Evolutionary conservation across 2,113 vertebrate genomes (phyloP).

Genomic region (Vulpes vulpes): DNA sequence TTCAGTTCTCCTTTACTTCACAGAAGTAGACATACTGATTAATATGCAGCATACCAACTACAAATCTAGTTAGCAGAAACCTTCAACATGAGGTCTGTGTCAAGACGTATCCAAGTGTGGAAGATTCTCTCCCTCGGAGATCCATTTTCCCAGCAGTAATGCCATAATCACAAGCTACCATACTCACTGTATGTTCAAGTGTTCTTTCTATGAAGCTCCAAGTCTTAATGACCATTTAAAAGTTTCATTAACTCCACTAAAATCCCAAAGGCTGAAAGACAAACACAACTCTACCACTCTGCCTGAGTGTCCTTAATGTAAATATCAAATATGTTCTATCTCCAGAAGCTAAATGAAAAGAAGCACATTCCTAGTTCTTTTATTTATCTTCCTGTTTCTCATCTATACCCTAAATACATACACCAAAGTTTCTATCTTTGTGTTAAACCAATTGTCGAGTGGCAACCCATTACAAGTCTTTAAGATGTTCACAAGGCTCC

Average conservation of each 20-base stretch:
- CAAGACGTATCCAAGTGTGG: not conserved
- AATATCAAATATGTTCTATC: not conserved
- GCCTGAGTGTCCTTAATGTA: not conserved
- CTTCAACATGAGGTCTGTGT: not conserved
- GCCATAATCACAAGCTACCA: not conserved
- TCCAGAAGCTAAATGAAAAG: not conserved
- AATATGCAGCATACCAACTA: not conserved
- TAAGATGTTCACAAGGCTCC: not conserved
- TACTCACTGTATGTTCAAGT: not conserved
- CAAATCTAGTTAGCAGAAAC: not conserved
- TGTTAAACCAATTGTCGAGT: not conserved
- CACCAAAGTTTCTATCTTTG: slow-evolving; percentile 18
- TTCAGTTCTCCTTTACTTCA: slow-evolving; percentile 35
- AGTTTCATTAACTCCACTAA: not conserved
- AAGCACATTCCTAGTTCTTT: not conserved
- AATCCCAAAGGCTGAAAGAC: not conserved
- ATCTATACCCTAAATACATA: slow-evolving; percentile 5
- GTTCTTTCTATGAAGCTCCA: not conserved
- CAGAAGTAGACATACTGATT: not conserved
- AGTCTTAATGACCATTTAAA: not conserved
- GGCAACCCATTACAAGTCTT: not conserved
- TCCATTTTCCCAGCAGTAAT: not conserved
- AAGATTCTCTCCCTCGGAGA: not conserved
- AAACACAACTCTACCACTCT: not conserved
- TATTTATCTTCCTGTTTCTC: not conserved